Base-by-base conservation (phyloP, 2,113 vertebrate genomes). In the Pterophyllum scalare region DNA sequence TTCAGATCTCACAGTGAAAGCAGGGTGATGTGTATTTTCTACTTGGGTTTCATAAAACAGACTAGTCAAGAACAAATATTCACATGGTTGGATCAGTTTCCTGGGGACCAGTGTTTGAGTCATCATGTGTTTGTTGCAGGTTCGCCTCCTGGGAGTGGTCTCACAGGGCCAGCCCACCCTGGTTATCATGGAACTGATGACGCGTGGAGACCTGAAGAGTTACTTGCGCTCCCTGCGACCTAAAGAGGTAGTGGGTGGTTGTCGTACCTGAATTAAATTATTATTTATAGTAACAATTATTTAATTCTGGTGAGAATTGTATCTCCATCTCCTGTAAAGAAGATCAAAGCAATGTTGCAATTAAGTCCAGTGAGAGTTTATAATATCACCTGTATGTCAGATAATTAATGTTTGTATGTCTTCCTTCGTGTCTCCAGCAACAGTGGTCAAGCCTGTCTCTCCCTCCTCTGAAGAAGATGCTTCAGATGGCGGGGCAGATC, bases 151-250 rank as follows among this genome's bases (percentile, higher is more conserved):
- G 86, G 98, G 98, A 0, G 98, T 99, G 78, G 98, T 99, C 72
- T 99, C 98, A 67, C 98, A 99, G 93, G 98, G 98, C 77, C 98
- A 99, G 85, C 98, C 98, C 43, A 99, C 98, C 0, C 93, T 99
- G 93, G 98, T 99, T 87, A 99, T 99, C 94, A 99, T 99, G 98
- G 98, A 99, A 87, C 95, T 99, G 89, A 99, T 99, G 98, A 99
- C 98, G 0, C 96, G 96, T 9, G 98, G 98, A 3, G 98, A 99
- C 89, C 96, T 99, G 88, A 99, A 99, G 94, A 99, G 98, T 89
- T 97, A 99, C 70, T 92, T 99, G 76, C 95, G 98, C 70, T 99
- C 98, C 13, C 94, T 99, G 57, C 96, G 98, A 59, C 97, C 98
- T 17, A 97, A 97, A 93, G 95, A 97, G 62, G 98, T 99, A 96